A percentile compares a stretch with the other conserved stretches of the same genome.
Evolutionary conservation across 2,113 vertebrate genomes (phyloP).

Genomic region (Tinamus guttatus): DNA sequence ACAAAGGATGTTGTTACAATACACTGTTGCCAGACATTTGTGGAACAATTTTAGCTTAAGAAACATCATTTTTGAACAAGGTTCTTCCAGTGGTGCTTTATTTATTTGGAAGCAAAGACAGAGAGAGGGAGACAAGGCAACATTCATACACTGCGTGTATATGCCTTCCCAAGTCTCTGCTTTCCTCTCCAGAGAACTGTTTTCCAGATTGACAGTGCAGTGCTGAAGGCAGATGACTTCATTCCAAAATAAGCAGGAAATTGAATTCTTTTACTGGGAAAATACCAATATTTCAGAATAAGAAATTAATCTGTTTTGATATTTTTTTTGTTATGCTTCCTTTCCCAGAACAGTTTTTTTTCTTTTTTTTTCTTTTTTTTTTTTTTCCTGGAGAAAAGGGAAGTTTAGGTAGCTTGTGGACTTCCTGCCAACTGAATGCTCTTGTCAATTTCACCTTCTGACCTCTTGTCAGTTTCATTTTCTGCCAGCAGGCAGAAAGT

Average conservation of each 20-base stretch:
- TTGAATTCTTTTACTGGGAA: neutral
- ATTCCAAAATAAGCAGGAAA: neutral
- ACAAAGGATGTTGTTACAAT: neutral
- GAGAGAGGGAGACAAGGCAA: neutral
- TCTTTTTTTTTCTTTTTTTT: neutral
- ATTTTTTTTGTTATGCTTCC: neutral
- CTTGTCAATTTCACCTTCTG: neutral
- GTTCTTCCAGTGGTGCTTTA: neutral
- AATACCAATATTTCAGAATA: neutral
- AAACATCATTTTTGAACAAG: neutral
- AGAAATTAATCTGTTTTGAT: neutral
- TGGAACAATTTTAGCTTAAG: neutral
- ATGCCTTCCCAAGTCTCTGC: neutral
- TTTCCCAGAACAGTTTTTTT: neutral
- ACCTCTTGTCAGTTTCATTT: conserved; percentile 25
- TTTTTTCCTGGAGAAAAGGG: neutral
- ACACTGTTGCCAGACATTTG: neutral
- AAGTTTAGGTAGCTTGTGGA: neutral
- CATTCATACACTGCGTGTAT: neutral
- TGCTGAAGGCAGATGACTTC: neutral
- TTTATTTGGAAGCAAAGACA: neutral
- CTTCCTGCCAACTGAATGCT: neutral
- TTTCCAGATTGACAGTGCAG: neutral
- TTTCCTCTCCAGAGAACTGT: neutral
- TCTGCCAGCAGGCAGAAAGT: conserved; percentile 10